Base-by-base conservation (phyloP, 2,797 vertebrate genomes). In the Helarctos malayanus region DNA sequence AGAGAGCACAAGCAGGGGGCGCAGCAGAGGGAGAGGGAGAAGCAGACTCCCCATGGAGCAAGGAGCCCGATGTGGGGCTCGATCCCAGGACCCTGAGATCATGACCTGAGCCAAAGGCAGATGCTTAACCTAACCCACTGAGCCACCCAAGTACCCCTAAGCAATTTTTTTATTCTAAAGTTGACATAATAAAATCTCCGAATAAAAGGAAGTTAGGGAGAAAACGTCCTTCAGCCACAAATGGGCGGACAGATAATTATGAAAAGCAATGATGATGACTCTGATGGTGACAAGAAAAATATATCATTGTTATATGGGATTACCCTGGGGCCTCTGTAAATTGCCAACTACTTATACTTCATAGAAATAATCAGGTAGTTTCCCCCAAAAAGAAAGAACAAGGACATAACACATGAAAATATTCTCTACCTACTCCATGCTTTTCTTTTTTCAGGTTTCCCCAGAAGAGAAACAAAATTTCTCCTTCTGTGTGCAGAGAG, bases 241-340 rank as follows among this genome's bases (percentile, higher is more conserved):
- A 0, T 35, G 9, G 2, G 10, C 12, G 21, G 29, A 89, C 7
- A 95, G 68, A 54, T 89, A 65, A 57, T 89, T 45, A 57, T 2
- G n/a, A 61, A 93, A 93, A 16, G 18, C 15, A 81, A 19, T 11
- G 13, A 85, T 9, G 25, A 95, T 32, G 18, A 73, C 82, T 56
- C 90, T 41, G 61, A 7, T 3, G 27, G 45, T 27, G 16, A 92
- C 29, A 97, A 97, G 32, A 65, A 97, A 97, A 93, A 80, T 57
- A 8, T 0, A 11, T 82, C 59, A 71, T 38, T 41, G 49, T 80
- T 90, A 49, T 49, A 29, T 32, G 83, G 23, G 88, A 94, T 81
- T 93, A 54, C 0, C 12, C 13, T 6, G 1, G 49, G 19, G 18
- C 19, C 75, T 94, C 75, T 38, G 41, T 12, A 71, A 92, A 32